Evolutionary conservation across 2,888 invertebrate species (phyloP), one percentile per base, ranked within the genome.

Genomic region (Eulithis prunata): DNA sequence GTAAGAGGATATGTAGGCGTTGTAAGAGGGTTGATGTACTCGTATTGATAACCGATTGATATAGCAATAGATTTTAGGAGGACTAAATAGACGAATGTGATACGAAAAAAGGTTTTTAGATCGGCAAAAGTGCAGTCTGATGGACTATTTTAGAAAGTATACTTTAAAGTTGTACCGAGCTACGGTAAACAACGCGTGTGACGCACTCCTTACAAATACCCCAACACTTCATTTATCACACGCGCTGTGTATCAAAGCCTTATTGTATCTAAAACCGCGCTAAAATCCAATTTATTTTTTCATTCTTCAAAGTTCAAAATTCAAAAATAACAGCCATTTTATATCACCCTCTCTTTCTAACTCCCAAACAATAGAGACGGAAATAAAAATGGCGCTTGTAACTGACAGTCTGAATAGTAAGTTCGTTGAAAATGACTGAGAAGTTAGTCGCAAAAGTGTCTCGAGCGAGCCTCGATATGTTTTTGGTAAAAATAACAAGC

Each of bases 401-500:
- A 28, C 21, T 4, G 21, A 41, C 21, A 45, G 4, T 12, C 41
- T 41, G 28, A 41, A 62, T 13, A 32, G 1, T 36, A 12, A 7
- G 38, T 55, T 54, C 4, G 38, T 55, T 41, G 13, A 55, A 55
- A 41, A 14, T 7, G 4, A 41, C 41, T 49, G 43, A 32, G 51
- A 14, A 12, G 53, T 38, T 13, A 36, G 41, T 45, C 58, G 45
- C 79, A 79, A 78, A 79, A 82, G 81, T 83, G 83, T 78, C 75
- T 73, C 14, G 21, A 14, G 76, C 73, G 75, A 72, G 71, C 32
- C 66, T 56, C 75, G 77, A 72, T 79, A 73, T 68, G 71, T 87
- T 77, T 91, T 90, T 90, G 89, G 90, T 89, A 62, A 89, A 87
- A 89, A 49, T 21, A 49, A 32, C 13, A 47, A 46, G n/a, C 47